Base-by-base conservation (phyloP, 2,888 invertebrate species). In the Lymantria dispar region DNA sequence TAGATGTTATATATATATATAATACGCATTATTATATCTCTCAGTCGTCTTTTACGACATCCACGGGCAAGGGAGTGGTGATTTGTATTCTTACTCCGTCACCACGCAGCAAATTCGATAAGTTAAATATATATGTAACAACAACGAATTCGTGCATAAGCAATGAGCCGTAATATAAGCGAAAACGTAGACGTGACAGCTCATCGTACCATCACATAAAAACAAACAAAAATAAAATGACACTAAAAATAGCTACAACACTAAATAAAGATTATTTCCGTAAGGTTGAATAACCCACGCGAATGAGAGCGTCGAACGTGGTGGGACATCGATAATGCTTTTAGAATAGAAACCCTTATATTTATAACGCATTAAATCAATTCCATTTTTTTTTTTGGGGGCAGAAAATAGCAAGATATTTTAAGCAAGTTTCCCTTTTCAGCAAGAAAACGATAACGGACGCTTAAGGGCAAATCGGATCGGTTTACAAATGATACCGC, bases 191-290 rank as follows among this genome's bases (percentile, higher is more conserved):
- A 51, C 47, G 45, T 47, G 58, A 48, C 55, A 48, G 39, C 49
- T 55, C 55, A 53, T 57, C 51, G 60, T 52, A 53, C 53, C 59
- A 51, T 51, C 43, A 39, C 41, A 48, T 45, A 48, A 52, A 60
- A 47, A 58, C 50, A 52, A 52, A 61, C 51, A 47, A 56, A 63
- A 50, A 52, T 43, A 43, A 48, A 48, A 38, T 50, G n/a, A 33
- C n/a, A 33, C 68, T 61, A 67, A 57, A 61, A 61, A 67, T 65
- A 65, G 47, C 39, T 12, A 31, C 14, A 50, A 45, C 48, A 52
- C 60, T 63, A 64, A 56, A 64, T 60, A 60, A 52, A 60, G 64
- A 52, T 54, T 60, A 56, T 61, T 65, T 64, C 68, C 64, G 64
- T 67, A 46, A 61, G 56, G 64, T 65, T 65, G 64, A 65, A 65